Evolutionary conservation across 2,888 invertebrate species (phyloP), one percentile per base, ranked within the genome.

Genomic region (Baronia brevicornis): DNA sequence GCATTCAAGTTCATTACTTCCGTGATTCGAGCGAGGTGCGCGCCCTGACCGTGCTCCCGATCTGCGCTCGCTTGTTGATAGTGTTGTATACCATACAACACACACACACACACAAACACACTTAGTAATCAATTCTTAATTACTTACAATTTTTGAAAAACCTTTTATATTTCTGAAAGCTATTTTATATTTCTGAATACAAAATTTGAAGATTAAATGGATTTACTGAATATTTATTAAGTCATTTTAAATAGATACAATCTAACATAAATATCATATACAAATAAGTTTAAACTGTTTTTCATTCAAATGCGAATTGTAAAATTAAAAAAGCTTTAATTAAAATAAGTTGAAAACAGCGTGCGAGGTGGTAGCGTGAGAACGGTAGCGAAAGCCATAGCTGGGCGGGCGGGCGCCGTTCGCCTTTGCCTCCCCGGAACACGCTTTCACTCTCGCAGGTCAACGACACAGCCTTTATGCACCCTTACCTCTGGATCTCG

Each of bases 1-100:
- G 80, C 77, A 80, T 79, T 84, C 84, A 85, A 85, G 84, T 85
- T 85, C 84, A 85, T 84, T 82, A 84, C 84, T 85, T 84, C 80
- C 82, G 82, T 79, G 73, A 69, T 70, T 70, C 55, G 62, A 51
- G 54, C 64, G 63, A 54, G 68, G 63, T 58, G 62, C 56, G 66
- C 62, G 64, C 64, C 60, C 67, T 72, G 72, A 71, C 74, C 74
- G 68, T 73, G 74, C 74, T 69, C 72, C 55, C 66, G 66, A 69
- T 66, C 56, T 52, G 33, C 44, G 46, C 51, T 36, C 33, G 44
- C 55, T 47, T 46, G 48, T 44, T 52, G 55, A 52, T 54, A 52
- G 58, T 46, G 44, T 55, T 52, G 51, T 46, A 46, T 48, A 39
- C 32, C 18, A 9, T 44, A 48, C 30, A 42, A 38, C 34, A 37